Percentiles rank a stretch among this genome's conserved stretches.
These are phyloP conservation scores for Carpatolechia fugitivella DNA, from an alignment of 2,888 invertebrate species.

Conservation along the genomic window DNA sequence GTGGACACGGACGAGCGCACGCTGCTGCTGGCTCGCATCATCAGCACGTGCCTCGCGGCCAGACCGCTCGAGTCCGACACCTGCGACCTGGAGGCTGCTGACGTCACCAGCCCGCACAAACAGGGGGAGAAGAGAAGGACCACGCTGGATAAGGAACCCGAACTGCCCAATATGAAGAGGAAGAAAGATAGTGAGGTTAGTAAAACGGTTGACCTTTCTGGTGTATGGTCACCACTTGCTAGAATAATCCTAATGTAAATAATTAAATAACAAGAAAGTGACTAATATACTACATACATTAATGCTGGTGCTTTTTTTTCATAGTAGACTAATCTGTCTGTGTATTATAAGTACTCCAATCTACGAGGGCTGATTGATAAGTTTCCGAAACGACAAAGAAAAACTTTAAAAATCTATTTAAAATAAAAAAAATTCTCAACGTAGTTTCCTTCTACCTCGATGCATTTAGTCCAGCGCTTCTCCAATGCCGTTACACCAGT, in stretches of 20 bases:
- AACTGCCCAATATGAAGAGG: conserved; percentile 25
- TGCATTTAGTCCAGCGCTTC: no score
- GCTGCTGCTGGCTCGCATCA: conserved; percentile 49
- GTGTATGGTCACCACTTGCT: background rate
- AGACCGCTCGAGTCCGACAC: conserved; percentile 19
- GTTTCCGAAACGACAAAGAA: no score
- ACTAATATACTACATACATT: no score
- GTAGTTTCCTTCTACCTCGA: no score
- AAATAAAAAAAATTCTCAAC: no score
- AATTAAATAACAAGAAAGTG: no score
- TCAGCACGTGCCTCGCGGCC: conserved; percentile 54
- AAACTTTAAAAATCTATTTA: no score
- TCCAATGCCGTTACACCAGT: no score
- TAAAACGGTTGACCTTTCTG: background rate
- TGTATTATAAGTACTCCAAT: no score
- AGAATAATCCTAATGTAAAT: no score
- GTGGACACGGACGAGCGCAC: conserved; percentile 58
- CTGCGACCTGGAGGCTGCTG: background rate
- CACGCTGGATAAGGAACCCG: conserved; percentile 31
- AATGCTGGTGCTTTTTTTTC: conserved; percentile 20
- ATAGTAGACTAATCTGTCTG: background rate
- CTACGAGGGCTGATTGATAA: no score
- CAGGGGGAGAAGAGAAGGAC: conserved; percentile 27
- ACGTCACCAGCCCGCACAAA: conserved; percentile 3
- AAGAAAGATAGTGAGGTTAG: conserved; percentile 25